Evolutionary conservation across 1,140 invertebrate genomes (phyloP), one percentile per base, ranked within the genome.

Genomic region (Scylla paramamosain): DNA sequence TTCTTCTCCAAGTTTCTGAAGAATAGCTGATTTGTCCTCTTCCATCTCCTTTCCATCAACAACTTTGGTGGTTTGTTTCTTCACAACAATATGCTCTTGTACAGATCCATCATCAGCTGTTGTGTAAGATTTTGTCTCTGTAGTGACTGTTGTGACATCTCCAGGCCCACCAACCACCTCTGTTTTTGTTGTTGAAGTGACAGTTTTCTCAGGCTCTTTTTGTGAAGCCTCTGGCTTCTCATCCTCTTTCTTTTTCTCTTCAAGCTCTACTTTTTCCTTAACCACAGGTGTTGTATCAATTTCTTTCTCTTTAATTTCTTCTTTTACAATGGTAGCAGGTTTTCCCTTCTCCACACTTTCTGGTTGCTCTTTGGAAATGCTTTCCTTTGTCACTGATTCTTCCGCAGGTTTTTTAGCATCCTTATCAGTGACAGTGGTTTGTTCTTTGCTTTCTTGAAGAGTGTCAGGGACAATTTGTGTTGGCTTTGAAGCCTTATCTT

Each of bases 261-360:
- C 46, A 86, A 25, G 29, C 12, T 29, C 31, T 25, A 67, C 39
- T 20, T 7, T n/a, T 16, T 82, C n/a, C 67, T 77, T 93, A 93
- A 29, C 96, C 94, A 96, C 96, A 52, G 96, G 84, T 88, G 91
- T 89, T 45, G 83, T 91, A 25, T 88, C n/a, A 45, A 88, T 83
- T 52, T 96, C 95, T n/a, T 82, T 86, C 91, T 59, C 93, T 87
- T 94, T 86, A 86, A 95, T 90, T 91, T 92, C 93, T 67, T 95
- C 92, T 67, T 94, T 90, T 90, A 83, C 95, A 67, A 95, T 87
- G 46, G 93, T 95, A 67, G 94, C 88, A 52, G 93, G 94, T 95
- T 96, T 97, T 96, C 97, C 97, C 96, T 97, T 96, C 28, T 96
- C 93, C 31, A 88, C 4, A 94, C 93, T 29, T 92, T 87, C 46